Evolutionary conservation across 2,888 invertebrate genomes (phyloP).

Genomic region (Pachliopta kotzebuea): DNA sequence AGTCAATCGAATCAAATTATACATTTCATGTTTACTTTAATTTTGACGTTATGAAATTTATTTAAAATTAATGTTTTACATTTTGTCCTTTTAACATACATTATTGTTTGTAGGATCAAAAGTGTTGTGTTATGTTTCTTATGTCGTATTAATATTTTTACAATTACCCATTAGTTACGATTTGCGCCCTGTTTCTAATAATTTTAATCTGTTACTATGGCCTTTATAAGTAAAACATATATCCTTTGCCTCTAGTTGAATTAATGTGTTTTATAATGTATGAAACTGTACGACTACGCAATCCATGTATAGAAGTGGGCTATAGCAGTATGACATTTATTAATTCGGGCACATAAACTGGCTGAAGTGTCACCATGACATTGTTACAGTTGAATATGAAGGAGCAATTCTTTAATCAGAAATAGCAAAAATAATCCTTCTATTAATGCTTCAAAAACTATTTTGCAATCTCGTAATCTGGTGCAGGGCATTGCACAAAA

Average conservation of each 20-base stretch:
- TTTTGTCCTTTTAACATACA: too few species aligned
- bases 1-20: too few species aligned
- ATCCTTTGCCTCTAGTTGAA: constrained; percentile 18
- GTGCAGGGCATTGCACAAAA: constrained; percentile 43
- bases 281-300: constrained; percentile 19
- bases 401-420: constrained; percentile 20
- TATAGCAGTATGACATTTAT: constrained; percentile 24
- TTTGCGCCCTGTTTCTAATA: background rate
- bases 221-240: constrained; percentile 24
- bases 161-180: background rate
- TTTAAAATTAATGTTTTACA: too few species aligned
- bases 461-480: constrained; percentile 33
- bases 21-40: too few species aligned
- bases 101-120: too few species aligned
- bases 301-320: constrained; percentile 29
- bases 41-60: too few species aligned
- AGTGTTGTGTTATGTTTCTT: too few species aligned
- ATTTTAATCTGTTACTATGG: constrained; percentile 8
- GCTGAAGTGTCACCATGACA: constrained; percentile 46
- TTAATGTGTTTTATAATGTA: constrained; percentile 25
- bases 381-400: constrained; percentile 43
- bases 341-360: constrained; percentile 32
- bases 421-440: constrained; percentile 33
- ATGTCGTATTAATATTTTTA: background rate
- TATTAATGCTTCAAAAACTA: constrained; percentile 33